Conservation (phyloP, 2,888 invertebrate genomes). For the Pollenia labialis region DNA sequence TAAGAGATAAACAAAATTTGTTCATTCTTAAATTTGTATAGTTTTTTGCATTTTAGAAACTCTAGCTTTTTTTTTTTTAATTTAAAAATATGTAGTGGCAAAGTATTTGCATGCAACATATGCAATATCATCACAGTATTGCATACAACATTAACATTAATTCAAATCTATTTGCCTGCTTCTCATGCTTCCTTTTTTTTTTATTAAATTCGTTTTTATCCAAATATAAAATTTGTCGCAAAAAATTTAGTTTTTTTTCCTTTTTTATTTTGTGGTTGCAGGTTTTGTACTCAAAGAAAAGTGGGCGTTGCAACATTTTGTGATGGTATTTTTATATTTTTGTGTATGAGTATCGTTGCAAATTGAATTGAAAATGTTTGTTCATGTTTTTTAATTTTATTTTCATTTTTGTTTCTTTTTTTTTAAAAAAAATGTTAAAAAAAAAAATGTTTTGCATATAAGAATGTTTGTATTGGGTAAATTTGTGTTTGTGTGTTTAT, state of each 20-base stretch:
- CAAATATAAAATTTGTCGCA: slow-evolving; percentile 50
- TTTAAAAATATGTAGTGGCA: slow-evolving; percentile 31
- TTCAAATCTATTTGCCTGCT: slow-evolving; percentile 43
- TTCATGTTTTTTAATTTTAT: slow-evolving; percentile 58
- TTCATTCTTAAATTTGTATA: slow-evolving; percentile 58
- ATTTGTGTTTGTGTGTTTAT: not conserved
- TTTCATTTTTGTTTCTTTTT: slow-evolving; percentile 16
- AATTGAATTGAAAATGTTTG: slow-evolving; percentile 71
- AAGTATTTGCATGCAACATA: slow-evolving; percentile 69
- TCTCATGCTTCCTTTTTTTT: not conserved
- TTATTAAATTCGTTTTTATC: not conserved
- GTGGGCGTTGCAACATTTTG: slow-evolving; percentile 71
- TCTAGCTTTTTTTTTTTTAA: not conserved
- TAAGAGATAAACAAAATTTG: not conserved
- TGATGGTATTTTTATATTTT: slow-evolving; percentile 66
- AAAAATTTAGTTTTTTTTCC: slow-evolving; percentile 49
- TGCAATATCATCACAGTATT: slow-evolving; percentile 49
- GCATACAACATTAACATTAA: slow-evolving; percentile 59
- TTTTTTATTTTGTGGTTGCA: slow-evolving; percentile 23
- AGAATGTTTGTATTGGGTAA: not conserved
- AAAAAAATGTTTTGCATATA: slow-evolving; percentile 26
- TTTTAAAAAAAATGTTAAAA: not conserved
- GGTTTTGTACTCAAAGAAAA: slow-evolving; percentile 56
- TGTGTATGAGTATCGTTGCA: slow-evolving; percentile 66
- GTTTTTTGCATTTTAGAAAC: not conserved